Evolutionary conservation across 2,113 vertebrate species (phyloP).

Genomic region (Etheostoma cragini): DNA sequence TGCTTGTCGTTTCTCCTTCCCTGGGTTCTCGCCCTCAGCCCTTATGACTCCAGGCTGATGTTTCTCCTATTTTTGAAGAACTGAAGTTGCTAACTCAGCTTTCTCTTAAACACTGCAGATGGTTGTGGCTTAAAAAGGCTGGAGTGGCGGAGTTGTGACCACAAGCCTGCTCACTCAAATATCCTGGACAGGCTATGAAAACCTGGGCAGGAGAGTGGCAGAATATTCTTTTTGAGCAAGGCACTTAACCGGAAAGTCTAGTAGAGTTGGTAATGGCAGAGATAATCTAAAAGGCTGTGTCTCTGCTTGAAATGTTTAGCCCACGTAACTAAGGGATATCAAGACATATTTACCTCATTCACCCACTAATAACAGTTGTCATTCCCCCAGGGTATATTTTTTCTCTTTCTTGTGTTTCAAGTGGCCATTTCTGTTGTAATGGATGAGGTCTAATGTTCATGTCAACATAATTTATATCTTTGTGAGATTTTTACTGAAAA

Average conservation of each 20-base stretch:
- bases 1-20: conserved; percentile 47
- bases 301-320: not conserved
- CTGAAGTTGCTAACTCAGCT: conserved; percentile 51
- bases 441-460: conserved; percentile 11
- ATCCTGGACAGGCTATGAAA: conserved; percentile 14
- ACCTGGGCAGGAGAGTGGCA: not conserved
- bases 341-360: conserved; percentile 16
- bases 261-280: not conserved
- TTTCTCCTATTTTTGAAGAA: conserved; percentile 57
- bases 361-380: not conserved
- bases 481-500: conserved; percentile 22
- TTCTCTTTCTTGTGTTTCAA: not conserved
- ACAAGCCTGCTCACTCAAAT: conserved; percentile 29
- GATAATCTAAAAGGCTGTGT: not conserved
- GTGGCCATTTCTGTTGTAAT: conserved; percentile 14
- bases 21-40: conserved; percentile 27
- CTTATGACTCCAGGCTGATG: conserved; percentile 45
- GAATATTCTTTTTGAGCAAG: conserved; percentile 13
- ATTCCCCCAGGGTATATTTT: not conserved
- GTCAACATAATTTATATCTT: conserved; percentile 37
- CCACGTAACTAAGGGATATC: not conserved
- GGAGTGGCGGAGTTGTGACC: conserved; percentile 45
- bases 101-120: conserved; percentile 60
- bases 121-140: conserved; percentile 42
- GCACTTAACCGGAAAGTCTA: not conserved